Evolutionary conservation across 2,888 invertebrate species (phyloP).

Genomic region (Strigamia crassipes): DNA sequence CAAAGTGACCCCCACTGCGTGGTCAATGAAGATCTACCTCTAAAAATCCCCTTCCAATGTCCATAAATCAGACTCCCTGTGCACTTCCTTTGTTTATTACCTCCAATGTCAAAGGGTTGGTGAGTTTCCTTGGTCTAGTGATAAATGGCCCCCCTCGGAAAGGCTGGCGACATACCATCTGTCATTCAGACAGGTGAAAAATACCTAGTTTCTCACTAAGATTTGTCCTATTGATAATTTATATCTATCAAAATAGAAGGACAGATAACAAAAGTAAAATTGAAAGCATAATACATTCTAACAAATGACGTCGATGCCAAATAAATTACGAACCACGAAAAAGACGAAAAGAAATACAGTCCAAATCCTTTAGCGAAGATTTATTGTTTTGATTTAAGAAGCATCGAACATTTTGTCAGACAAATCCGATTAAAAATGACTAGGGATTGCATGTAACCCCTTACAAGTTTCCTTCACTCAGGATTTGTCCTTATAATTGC

Average conservation of each 20-base stretch:
- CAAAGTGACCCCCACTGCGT: slow-evolving; percentile 36
- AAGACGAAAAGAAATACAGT: background rate
- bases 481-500: slow-evolving; percentile 40
- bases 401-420: slow-evolving; percentile 36
- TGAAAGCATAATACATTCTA: background rate
- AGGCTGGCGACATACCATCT: slow-evolving; percentile 40
- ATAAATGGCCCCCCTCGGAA: slow-evolving; percentile 39
- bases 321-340: background rate
- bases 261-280: background rate
- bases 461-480: slow-evolving; percentile 34
- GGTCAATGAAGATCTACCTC: slow-evolving; percentile 40
- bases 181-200: slow-evolving; percentile 36
- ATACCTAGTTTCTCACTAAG: slow-evolving; percentile 24
- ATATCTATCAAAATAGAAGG: background rate
- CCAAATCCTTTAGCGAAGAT: background rate
- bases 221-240: slow-evolving; percentile 11
- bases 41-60: slow-evolving; percentile 36
- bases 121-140: slow-evolving; percentile 36
- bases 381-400: slow-evolving; percentile 28
- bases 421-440: slow-evolving; percentile 42
- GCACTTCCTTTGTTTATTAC: slow-evolving; percentile 35
- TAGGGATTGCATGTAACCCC: slow-evolving; percentile 40
- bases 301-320: background rate
- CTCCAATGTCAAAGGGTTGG: slow-evolving; percentile 25
- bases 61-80: slow-evolving; percentile 6